Evolutionary conservation across 2,113 vertebrate species (phyloP).

Genomic region (Cyprinodon brontotheroides): DNA sequence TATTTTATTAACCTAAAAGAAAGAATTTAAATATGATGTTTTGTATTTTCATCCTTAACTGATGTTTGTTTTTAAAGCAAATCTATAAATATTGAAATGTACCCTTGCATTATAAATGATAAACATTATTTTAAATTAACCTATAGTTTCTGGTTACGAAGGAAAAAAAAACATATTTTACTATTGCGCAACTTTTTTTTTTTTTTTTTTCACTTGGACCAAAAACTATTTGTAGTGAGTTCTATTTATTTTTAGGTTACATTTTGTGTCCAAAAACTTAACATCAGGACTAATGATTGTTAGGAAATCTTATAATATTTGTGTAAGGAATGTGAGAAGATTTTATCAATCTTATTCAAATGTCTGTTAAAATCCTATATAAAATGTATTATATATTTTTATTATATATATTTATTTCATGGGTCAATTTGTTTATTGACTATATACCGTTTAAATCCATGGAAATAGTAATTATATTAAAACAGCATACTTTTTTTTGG

Average conservation of each 20-base stretch:
- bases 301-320: not conserved
- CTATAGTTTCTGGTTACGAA: not conserved
- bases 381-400: too few relatives aligned
- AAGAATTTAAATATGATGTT: too few relatives aligned
- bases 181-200: too few relatives aligned
- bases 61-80: not conserved
- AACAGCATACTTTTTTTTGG: not conserved
- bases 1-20: not conserved
- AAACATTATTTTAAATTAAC: not conserved
- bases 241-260: not conserved
- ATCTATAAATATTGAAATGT: not conserved
- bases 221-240: too few relatives aligned
- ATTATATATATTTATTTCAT: too few relatives aligned
- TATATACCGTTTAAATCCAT: too few relatives aligned
- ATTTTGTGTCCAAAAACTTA: not conserved
- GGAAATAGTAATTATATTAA: too few relatives aligned
- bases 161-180: not conserved
- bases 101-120: not conserved
- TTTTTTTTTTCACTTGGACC: too few relatives aligned
- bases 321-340: not conserved
- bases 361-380: too few relatives aligned
- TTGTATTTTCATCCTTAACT: too few relatives aligned
- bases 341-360: too few relatives aligned
- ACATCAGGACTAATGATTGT: not conserved
- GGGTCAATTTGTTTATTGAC: too few relatives aligned